These are phyloP conservation scores for Timema cristinae DNA, from an alignment of 2,888 invertebrate species.

Conservation along the genomic window DNA sequence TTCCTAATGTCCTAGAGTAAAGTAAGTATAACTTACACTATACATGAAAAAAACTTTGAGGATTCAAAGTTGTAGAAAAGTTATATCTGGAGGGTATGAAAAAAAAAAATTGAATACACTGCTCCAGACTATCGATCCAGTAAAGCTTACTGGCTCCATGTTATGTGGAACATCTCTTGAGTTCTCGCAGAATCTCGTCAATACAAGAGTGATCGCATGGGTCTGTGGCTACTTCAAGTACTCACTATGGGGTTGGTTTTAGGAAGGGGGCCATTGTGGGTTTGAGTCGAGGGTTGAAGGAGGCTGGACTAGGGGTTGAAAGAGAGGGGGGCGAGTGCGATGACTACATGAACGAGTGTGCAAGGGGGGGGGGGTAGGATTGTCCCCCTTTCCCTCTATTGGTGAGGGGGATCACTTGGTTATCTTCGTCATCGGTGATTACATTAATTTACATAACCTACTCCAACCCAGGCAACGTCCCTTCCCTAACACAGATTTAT, in stretches of 20 bases:
- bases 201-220: slow-evolving; percentile 25
- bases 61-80: no score
- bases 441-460: slow-evolving; percentile 7
- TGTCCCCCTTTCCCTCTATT: neutral
- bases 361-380: no score
- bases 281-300: neutral
- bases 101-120: no score
- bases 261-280: slow-evolving; percentile 8
- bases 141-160: neutral
- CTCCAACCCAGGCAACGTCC: neutral
- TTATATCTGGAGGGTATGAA: no score
- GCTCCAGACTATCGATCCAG: no score
- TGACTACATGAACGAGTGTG: slow-evolving; percentile 12
- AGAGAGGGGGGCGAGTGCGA: neutral
- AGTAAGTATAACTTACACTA: no score
- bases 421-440: slow-evolving; percentile 1
- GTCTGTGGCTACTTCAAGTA: slow-evolving; percentile 14
- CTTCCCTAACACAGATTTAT: neutral
- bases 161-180: neutral
- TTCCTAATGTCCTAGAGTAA: no score
- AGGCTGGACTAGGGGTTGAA: neutral
- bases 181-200: slow-evolving; percentile 8
- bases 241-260: neutral
- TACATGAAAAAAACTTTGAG: no score
- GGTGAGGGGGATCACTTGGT: neutral